Conservation (phyloP, 2,888 invertebrate species). For the Tolmerus cingulatus region DNA sequence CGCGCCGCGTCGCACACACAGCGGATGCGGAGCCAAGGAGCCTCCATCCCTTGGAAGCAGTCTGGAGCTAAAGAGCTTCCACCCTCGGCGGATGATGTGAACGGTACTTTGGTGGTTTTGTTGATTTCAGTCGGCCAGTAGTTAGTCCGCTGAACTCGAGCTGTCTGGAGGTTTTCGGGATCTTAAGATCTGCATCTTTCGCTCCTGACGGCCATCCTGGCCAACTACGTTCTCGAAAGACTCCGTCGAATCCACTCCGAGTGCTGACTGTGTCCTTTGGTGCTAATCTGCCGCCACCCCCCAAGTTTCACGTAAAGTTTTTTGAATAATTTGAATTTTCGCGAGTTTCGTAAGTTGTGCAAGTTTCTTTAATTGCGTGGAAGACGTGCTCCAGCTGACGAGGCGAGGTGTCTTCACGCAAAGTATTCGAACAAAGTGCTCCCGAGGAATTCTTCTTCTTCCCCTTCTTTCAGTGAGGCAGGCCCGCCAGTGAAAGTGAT, state of each 20-base stretch:
- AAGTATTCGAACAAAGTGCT: neutral
- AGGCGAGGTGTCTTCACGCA: neutral
- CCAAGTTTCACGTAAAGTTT: neutral
- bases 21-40: neutral
- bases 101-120: slow-evolving; percentile 31
- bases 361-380: neutral
- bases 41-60: neutral
- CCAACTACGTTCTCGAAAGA: neutral
- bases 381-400: neutral
- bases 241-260: neutral
- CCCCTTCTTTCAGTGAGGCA: neutral
- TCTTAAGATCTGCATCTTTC: neutral
- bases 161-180: neutral
- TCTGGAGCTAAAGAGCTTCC: slow-evolving; percentile 8
- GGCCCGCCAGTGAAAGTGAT: neutral
- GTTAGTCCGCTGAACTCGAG: slow-evolving; percentile 40
- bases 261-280: neutral
- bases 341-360: neutral
- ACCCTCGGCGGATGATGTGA: slow-evolving; percentile 4
- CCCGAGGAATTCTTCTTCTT: neutral
- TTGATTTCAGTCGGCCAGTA: slow-evolving; percentile 24
- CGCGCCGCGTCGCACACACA: neutral
- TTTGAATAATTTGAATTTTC: neutral
- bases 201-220: neutral
- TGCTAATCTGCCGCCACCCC: neutral